Evolutionary conservation across 2,113 vertebrate species (phyloP).

Genomic region (Periophthalmodon schlosseri): DNA sequence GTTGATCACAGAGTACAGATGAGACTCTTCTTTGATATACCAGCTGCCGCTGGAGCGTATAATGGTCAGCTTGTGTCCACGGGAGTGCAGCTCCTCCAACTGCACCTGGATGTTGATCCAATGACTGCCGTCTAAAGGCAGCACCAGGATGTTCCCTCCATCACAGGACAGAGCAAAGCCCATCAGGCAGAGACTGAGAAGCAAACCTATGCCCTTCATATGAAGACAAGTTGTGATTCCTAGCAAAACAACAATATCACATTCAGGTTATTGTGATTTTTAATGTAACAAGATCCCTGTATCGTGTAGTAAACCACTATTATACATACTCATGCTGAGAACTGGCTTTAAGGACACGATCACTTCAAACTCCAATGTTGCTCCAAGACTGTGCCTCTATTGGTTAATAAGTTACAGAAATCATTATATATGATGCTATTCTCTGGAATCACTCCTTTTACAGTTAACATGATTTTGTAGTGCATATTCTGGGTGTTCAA

Average conservation of each 20-base stretch:
- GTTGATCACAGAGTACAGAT: slow-evolving; percentile 54
- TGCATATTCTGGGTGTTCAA: too few species aligned
- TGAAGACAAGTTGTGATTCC: not conserved
- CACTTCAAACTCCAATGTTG: not conserved
- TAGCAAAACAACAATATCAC: not conserved
- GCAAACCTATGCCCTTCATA: not conserved
- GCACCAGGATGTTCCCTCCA: slow-evolving; percentile 72
- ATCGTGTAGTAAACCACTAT: not conserved
- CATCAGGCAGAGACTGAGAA: slow-evolving; percentile 42
- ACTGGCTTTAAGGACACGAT: not conserved
- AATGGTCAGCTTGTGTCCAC: slow-evolving; percentile 78
- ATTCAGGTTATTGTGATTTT: not conserved
- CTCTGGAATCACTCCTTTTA: not conserved
- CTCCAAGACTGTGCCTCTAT: not conserved
- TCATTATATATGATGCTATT: not conserved
- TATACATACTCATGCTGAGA: not conserved
- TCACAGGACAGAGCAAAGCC: slow-evolving; percentile 39
- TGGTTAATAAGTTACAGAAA: not conserved
- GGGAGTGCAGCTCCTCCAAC: slow-evolving; percentile 69
- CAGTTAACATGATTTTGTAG: too few species aligned
- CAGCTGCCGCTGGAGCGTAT: slow-evolving; percentile 60
- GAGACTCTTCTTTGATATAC: slow-evolving; percentile 67
- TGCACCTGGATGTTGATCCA: slow-evolving; percentile 76
- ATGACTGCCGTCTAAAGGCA: slow-evolving; percentile 72
- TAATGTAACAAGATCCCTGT: not conserved